phyloP scores from a whole-genome alignment of 2,888 invertebrate species.

The Proisotoma minuta region DNA sequence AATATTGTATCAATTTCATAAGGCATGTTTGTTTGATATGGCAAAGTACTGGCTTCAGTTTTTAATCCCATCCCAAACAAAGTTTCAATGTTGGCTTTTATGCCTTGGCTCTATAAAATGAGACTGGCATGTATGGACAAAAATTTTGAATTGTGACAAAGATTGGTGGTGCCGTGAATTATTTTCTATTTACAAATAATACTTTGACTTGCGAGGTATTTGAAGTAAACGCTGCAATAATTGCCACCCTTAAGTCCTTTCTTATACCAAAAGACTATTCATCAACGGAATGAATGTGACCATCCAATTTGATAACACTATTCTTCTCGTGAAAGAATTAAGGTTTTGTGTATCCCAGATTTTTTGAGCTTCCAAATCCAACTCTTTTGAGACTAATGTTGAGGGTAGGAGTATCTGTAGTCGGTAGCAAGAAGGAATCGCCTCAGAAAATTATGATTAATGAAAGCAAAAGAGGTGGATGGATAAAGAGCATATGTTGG shows the following conservation, averaged over 20 bases:
- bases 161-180: not conserved
- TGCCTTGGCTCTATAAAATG: too few relatives aligned
- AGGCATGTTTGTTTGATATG: too few relatives aligned
- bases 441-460: conserved; percentile 17
- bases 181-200: not conserved
- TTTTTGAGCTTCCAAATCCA: conserved; percentile 10
- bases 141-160: too few relatives aligned
- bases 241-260: conserved; percentile 18
- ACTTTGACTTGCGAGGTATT: conserved; percentile 7
- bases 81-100: too few relatives aligned
- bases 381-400: not conserved
- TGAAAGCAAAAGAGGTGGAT: conserved; percentile 6
- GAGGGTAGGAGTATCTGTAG: not conserved
- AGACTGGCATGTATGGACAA: too few relatives aligned
- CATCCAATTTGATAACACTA: conserved; percentile 21
- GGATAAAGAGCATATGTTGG: conserved; percentile 17
- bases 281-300: conserved; percentile 12
- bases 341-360: conserved; percentile 12
- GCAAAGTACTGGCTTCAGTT: too few relatives aligned
- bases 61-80: too few relatives aligned
- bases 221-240: conserved; percentile 5
- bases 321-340: conserved; percentile 17
- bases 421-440: conserved; percentile 13
- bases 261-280: conserved; percentile 11
- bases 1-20: too few relatives aligned